Base-by-base conservation (phyloP, 2,888 invertebrate species). In the Plagodis pulveraria region DNA sequence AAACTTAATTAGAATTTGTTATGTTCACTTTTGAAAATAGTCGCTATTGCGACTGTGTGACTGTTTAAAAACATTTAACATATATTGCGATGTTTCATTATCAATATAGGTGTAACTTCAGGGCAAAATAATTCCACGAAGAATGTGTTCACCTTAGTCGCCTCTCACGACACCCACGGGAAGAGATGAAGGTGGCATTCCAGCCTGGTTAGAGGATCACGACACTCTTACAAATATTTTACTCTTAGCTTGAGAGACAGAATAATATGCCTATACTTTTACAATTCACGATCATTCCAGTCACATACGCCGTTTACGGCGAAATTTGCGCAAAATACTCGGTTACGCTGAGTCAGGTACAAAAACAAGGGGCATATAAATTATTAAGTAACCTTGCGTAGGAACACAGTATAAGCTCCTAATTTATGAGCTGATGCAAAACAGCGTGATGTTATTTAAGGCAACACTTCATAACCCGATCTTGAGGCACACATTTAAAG, bases 311-410 rank as follows among this genome's bases (percentile, higher is more conserved):
- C 36, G 36, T 36, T 36, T 36, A 8, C 36, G 6, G 5, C 8
- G 36, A 36, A 36, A 36, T 5, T 52, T 46, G 34, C 50, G 48
- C 41, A 48, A 67, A 63, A 63, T 67, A 70, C 63, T 58, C 62
- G 72, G 69, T 71, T 65, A 64, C 50, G 49, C 58, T 32, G 52
- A 51, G 64, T 65, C 66, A 71, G 64, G 71, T 63, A 72, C 58
- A 63, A 67, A 72, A 72, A 53, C 59, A 59, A 63, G 36, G 5
- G 47, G 50, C 60, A 42, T 61, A 56, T 68, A 67, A 64, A 67
- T 62, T 60, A 57, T 66, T 65, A 59, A 70, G 65, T 62, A 66
- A 56, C 36, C 66, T 62, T 64, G 58, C 63, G 56, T n/a, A 63
- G 64, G 62, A 66, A 58, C 63, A 56, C 56, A 59, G 53, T 54